phyloP scores from a whole-genome alignment of 2,113 vertebrate species.

The Canis aureus region DNA sequence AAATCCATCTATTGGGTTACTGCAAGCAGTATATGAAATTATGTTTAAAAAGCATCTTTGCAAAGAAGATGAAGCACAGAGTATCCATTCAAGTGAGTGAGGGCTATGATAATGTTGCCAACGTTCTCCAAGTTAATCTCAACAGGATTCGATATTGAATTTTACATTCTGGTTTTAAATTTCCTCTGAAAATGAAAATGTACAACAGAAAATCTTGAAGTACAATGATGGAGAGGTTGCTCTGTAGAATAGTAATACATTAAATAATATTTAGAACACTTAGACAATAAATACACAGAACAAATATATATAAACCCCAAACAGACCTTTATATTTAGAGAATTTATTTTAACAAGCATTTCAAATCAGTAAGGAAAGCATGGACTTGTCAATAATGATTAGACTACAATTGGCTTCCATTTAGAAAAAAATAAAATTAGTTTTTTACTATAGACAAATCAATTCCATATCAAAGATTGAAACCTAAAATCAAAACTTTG shows the following conservation, averaged over 20 bases:
- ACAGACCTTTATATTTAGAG: background rate
- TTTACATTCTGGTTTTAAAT: background rate
- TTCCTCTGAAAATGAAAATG: conserved; percentile 6
- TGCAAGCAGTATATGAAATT: background rate
- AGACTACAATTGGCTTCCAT: background rate
- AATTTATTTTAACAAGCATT: background rate
- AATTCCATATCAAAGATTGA: background rate
- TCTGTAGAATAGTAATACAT: background rate
- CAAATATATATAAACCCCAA: background rate
- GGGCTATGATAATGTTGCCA: background rate
- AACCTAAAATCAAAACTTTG: background rate
- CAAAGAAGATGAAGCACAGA: background rate
- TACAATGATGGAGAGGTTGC: background rate
- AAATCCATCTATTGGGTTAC: background rate
- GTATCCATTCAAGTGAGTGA: background rate
- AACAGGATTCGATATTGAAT: background rate
- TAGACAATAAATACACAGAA: background rate
- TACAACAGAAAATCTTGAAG: background rate
- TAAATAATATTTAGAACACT: background rate
- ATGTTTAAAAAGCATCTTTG: background rate
- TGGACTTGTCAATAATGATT: background rate
- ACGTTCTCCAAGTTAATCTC: background rate
- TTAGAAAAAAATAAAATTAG: conserved; percentile 27
- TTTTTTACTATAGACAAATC: background rate
- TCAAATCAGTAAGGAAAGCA: background rate